phyloP scores from a whole-genome alignment of 2,888 invertebrate species.

The Rotaria socialis region DNA sequence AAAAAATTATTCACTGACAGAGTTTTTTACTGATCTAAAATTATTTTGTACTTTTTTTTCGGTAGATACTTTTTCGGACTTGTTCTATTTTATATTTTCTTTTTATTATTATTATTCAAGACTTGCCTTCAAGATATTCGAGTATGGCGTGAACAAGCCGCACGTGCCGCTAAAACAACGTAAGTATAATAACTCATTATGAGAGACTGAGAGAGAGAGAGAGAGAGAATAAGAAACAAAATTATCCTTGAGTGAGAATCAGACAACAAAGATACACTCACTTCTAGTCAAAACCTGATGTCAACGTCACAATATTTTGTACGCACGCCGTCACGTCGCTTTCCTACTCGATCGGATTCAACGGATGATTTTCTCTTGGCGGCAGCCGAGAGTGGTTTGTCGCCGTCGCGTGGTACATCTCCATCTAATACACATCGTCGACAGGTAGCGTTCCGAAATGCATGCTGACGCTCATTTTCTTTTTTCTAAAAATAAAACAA shows the following conservation, averaged over 20 bases:
- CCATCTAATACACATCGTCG: slow-evolving; percentile 3
- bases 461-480: not conserved
- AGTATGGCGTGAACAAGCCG: slow-evolving; percentile 21
- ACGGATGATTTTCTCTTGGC: slow-evolving; percentile 24
- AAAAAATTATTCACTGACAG: slow-evolving; percentile 85
- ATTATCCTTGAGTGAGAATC: not conserved
- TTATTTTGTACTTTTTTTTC: slow-evolving; percentile 82
- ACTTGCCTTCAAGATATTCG: slow-evolving; percentile 20
- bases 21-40: slow-evolving; percentile 89
- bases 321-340: slow-evolving; percentile 19
- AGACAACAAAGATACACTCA: not conserved
- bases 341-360: slow-evolving; percentile 9
- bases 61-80: not conserved
- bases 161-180: not conserved
- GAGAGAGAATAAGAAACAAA: not conserved
- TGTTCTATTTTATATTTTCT: too few relatives aligned
- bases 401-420: not conserved
- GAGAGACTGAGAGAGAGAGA: not conserved
- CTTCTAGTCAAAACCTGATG: slow-evolving; percentile 24
- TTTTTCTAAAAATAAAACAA: too few relatives aligned
- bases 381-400: not conserved
- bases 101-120: not conserved
- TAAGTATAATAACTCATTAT: not conserved
- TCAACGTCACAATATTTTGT: slow-evolving; percentile 3
- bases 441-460: not conserved